Base-by-base conservation (phyloP, 2,797 vertebrate genomes). In the Chromobotia macracanthus region DNA sequence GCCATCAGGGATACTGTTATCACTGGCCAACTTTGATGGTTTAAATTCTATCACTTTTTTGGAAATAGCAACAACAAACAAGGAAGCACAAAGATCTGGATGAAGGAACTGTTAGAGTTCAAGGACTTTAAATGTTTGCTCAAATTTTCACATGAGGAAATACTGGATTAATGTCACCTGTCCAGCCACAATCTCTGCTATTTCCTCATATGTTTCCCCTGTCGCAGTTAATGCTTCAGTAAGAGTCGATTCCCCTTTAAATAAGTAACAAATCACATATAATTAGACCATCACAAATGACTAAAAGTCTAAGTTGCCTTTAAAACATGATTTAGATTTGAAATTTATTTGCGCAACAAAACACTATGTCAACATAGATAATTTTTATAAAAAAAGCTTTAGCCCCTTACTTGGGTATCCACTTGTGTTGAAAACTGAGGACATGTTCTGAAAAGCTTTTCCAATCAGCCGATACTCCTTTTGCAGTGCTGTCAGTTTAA, bases 401-500 rank as follows among this genome's bases (percentile, higher is more conserved):
- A 51, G 19, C 0, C 21, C 44, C 38, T 25, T 91, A 97, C 96
- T 95, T 93, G 94, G 94, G 79, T 96, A 97, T 78, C 92, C 94
- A 19, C 96, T 97, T 66, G 91, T 94, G 86, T 87, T 92, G 85
- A 97, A 97, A 72, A 95, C 95, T 0, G 91, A 66, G 0, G 96
- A 95, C 73, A 97, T 87, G 82, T 93, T 95, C 86, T 93, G 94
- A 87, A 97, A 91, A 0, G 95, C 95, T 90, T 94, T 96, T 80
- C 96, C 95, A 67, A 97, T 97, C 89, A 94, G 95, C 89, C 96
- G 94, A 80, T 96, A 97, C 70, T 97, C 96, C 88, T 97, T 97
- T 25, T 95, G 95, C 50, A 97, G 87, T 0, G 96, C 96, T 97
- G 82, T 69, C 85, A 19, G 73, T 51, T 80, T 70, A 86, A 50